A percentile compares a stretch with the other conserved stretches of the same genome.
Evolutionary conservation across 2,797 vertebrate genomes (phyloP).

Genomic region (Luscinia megarhynchos): DNA sequence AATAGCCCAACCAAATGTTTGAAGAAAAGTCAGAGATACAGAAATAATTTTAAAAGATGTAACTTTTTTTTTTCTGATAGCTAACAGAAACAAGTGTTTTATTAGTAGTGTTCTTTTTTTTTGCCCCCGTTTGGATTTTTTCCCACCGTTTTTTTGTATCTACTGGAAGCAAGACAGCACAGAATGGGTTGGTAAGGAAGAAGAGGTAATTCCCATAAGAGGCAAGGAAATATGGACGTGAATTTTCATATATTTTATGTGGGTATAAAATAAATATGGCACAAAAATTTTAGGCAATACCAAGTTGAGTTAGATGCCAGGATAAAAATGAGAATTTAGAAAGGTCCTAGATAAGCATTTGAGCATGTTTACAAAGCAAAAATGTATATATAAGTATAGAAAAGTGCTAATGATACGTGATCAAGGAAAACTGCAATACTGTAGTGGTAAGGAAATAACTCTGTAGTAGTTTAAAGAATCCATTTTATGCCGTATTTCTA

Average conservation of each 20-base stretch:
- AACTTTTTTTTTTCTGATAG: background rate
- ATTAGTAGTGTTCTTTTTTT: background rate
- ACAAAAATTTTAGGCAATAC: background rate
- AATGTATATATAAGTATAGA: background rate
- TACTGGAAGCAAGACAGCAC: background rate
- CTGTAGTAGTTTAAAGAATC: background rate
- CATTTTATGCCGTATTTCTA: background rate
- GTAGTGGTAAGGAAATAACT: background rate
- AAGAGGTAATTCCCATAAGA: background rate
- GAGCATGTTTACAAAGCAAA: background rate
- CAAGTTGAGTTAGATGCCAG: background rate
- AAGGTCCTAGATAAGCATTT: background rate
- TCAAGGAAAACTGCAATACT: background rate
- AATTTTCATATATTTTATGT: no score
- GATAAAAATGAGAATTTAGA: background rate
- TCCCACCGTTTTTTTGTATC: background rate
- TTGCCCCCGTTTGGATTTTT: background rate
- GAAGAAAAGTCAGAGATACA: background rate
- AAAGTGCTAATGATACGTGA: rapidly evolving
- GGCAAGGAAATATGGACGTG: background rate
- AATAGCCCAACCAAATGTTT: background rate
- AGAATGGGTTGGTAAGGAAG: background rate
- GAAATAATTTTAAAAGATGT: background rate
- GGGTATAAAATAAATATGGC: background rate
- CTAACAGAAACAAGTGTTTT: background rate